Base-by-base conservation (phyloP, 1,140 invertebrate species). In the Platyscapa corneri region DNA sequence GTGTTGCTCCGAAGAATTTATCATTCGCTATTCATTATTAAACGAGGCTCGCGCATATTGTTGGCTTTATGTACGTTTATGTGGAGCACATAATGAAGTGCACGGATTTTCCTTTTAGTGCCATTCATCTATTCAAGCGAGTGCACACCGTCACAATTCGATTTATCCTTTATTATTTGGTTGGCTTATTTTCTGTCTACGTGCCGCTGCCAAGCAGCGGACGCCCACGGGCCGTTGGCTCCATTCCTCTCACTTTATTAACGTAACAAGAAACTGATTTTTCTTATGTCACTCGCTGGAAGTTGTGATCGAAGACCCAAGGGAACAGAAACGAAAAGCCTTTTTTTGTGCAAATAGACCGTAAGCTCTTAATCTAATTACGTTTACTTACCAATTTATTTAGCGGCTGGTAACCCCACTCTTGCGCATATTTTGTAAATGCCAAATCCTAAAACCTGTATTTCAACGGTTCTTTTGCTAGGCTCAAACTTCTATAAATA, bases 11-110 rank as follows among this genome's bases (percentile, higher is more conserved):
- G 37, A 67, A 60, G 79, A 82, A 85, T 85, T 77, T 80, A 85
- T 85, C 84, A 85, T 85, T 85, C 67, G 3, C 78, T 79, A 83
- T 83, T 79, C 86, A 53, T 83, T 64, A 56, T 75, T 79, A 32
- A 56, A 27, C 7, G 42, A 67, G 67, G 20, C 49, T 78, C 72
- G 53, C 56, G 27, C 39, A 10, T 14, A 23, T 60, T 60, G 1
- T 23, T 27, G 5, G 10, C 5, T 39, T 0, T 20, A 27, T 46
- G 76, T 23, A 46, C 64, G 77, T 42, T 34, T 65, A 75, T 67
- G 32, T 81, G 67, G 60, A 37, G 53, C 70, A 49, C 65, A 49
- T 83, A 83, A 86, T 83, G 65, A 83, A 86, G 60, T 42, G 80
- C 79, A 27, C 80, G 74, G 53, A 7, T 82, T 86, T 82, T 82